phyloP scores from a whole-genome alignment of 2,888 invertebrate genomes.

The Piscicola geometra region DNA sequence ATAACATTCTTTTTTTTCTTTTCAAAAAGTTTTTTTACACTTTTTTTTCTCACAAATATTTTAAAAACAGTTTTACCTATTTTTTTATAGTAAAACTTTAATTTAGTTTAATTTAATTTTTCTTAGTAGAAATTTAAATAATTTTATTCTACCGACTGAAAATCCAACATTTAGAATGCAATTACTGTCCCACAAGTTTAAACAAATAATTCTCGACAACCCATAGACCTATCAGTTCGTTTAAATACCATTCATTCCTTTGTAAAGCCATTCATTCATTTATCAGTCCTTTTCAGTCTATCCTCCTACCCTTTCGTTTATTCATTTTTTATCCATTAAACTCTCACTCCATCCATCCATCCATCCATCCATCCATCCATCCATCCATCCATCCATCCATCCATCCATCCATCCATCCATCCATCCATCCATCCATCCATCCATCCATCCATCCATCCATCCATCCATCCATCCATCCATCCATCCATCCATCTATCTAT shows the following conservation, averaged over 20 bases:
- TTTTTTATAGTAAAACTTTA: background rate
- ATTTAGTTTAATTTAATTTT: background rate
- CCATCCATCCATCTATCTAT: background rate
- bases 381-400: background rate
- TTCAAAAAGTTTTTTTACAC: background rate
- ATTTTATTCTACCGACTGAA: background rate
- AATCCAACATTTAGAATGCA: too few relatives aligned
- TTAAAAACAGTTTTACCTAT: background rate
- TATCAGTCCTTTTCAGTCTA: background rate
- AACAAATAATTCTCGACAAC: background rate
- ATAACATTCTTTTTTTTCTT: background rate
- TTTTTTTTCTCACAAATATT: background rate
- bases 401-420: background rate
- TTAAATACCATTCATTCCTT: background rate
- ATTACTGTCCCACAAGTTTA: too few relatives aligned
- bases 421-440: background rate
- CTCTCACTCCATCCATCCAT: background rate
- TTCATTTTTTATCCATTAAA: background rate
- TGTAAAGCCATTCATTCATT: background rate
- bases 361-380: background rate
- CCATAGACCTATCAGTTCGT: background rate
- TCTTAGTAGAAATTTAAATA: background rate
- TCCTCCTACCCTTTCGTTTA: background rate
- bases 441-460: too few relatives aligned
- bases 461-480: too few relatives aligned